Conservation (phyloP, 2,797 vertebrate genomes). For the Salmo trutta region DNA sequence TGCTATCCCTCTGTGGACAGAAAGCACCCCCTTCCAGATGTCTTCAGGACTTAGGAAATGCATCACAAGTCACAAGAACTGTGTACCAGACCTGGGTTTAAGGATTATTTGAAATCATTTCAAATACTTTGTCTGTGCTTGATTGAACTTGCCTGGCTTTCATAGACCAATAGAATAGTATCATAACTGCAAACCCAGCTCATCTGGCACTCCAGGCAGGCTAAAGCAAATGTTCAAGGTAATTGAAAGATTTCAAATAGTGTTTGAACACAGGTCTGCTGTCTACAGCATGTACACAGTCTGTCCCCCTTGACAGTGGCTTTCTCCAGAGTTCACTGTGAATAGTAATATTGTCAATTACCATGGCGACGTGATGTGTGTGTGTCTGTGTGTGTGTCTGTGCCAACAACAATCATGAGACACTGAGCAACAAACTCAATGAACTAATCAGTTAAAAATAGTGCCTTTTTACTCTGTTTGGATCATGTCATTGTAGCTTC, state of each 20-base stretch:
- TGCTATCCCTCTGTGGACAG: background rate
- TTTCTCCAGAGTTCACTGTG: background rate
- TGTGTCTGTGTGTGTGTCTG: background rate
- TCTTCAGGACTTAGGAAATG: background rate
- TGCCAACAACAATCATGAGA: background rate
- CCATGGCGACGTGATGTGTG: background rate
- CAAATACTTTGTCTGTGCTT: background rate
- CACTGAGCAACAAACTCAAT: background rate
- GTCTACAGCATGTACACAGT: background rate
- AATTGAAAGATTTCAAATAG: background rate
- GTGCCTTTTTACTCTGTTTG: background rate
- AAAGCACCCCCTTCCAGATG: background rate
- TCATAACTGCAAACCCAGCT: background rate
- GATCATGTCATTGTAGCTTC: conserved; percentile 2
- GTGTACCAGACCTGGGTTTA: background rate
- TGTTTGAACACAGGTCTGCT: background rate
- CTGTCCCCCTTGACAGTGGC: background rate
- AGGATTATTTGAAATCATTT: background rate
- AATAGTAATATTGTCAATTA: background rate
- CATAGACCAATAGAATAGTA: background rate
- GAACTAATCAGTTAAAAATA: background rate
- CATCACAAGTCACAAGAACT: background rate
- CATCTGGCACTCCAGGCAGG: background rate
- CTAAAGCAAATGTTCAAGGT: background rate
- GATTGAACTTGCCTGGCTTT: background rate